These are phyloP conservation scores for Gerris lacustris DNA, from an alignment of 2,888 invertebrate species.

Conservation along the genomic window DNA sequence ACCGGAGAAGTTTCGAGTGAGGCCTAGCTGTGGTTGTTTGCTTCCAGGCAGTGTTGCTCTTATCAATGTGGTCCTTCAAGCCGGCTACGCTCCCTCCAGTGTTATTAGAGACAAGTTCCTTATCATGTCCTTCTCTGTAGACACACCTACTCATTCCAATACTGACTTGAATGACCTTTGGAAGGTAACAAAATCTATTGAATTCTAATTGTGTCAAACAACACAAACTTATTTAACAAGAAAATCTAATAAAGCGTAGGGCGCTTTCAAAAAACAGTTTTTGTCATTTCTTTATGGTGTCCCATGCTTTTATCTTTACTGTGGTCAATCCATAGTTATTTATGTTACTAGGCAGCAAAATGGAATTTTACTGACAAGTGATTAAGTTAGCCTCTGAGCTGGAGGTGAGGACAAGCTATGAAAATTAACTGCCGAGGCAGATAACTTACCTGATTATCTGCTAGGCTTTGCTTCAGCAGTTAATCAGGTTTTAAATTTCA, in stretches of 20 bases:
- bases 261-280: no score
- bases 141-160: constrained; percentile 41
- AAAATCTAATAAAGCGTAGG: no score
- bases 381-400: no score
- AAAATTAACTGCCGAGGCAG: no score
- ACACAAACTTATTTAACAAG: constrained; percentile 5
- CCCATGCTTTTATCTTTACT: neutral
- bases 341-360: no score
- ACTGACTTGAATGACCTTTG: constrained; percentile 55
- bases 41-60: constrained; percentile 49
- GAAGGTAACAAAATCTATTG: constrained; percentile 43
- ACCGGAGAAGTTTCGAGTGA: constrained; percentile 86
- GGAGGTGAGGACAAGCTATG: no score
- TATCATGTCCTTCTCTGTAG: constrained; percentile 58
- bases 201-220: neutral
- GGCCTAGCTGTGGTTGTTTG: constrained; percentile 72
- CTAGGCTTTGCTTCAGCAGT: no score
- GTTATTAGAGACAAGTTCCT: constrained; percentile 74
- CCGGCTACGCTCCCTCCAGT: constrained; percentile 50
- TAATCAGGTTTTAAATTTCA: no score
- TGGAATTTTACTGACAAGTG: no score
- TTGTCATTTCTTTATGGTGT: no score
- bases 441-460: no score
- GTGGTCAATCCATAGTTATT: no score
- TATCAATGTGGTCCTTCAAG: constrained; percentile 61